Percentiles rank a stretch among this genome's conserved stretches.
Evolutionary conservation across 1,140 invertebrate genomes (phyloP).

Genomic region (Procambarus virginalis): DNA sequence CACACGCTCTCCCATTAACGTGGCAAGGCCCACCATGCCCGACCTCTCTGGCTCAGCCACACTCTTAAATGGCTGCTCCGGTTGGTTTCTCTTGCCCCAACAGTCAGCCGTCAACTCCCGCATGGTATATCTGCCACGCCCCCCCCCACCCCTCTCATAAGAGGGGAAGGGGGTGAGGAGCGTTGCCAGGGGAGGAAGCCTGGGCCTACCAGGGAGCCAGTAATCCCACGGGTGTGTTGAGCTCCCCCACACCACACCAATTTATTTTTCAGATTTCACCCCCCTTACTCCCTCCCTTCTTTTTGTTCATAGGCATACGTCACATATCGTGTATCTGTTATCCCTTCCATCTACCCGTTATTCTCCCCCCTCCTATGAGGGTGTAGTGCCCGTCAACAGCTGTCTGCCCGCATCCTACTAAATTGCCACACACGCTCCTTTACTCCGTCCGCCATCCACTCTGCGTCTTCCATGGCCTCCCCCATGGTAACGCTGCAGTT

Average conservation of each 20-base stretch:
- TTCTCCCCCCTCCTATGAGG: background rate
- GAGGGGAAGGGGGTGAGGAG: too few relatives aligned
- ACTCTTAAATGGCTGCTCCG: too few relatives aligned
- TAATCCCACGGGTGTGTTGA: background rate
- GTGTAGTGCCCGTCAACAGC: background rate
- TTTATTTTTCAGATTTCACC: background rate
- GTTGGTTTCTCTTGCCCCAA: too few relatives aligned
- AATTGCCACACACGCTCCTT: conserved; percentile 9
- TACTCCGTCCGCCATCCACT: background rate
- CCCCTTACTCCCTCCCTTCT: background rate
- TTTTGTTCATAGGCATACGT: background rate
- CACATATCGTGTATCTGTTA: too few relatives aligned
- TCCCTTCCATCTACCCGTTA: background rate
- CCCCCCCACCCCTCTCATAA: too few relatives aligned
- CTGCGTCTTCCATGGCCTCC: background rate
- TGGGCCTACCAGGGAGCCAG: background rate
- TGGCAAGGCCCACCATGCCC: too few relatives aligned
- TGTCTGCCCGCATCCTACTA: conserved; percentile 4
- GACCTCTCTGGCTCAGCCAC: too few relatives aligned
- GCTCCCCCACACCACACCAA: background rate
- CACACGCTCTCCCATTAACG: too few relatives aligned
- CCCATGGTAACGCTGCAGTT: too few relatives aligned
- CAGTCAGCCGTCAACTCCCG: too few relatives aligned
- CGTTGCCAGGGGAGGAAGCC: background rate
- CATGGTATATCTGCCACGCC: too few relatives aligned